phyloP scores from a whole-genome alignment of 2,888 invertebrate genomes.

The Bimastos eiseni region DNA sequence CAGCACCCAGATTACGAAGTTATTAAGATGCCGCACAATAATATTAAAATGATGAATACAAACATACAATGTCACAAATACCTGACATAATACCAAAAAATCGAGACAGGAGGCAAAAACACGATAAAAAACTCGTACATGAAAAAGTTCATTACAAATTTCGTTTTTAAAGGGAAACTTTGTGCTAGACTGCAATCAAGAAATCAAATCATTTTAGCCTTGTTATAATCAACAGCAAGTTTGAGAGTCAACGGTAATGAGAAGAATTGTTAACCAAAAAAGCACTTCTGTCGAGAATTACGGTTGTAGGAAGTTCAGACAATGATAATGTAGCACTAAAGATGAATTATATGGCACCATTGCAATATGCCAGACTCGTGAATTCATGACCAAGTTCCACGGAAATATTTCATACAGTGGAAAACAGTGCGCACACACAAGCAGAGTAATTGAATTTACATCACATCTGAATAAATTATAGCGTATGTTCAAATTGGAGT shows the following conservation, averaged over 20 bases:
- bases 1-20: too few species aligned
- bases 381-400: not conserved
- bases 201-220: not conserved
- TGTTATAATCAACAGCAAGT: not conserved
- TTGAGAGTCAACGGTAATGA: not conserved
- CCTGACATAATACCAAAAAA: not conserved
- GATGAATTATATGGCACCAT: not conserved
- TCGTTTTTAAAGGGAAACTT: not conserved
- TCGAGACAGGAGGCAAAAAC: not conserved
- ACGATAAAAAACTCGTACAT: not conserved
- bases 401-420: not conserved
- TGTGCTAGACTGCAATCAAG: not conserved
- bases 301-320: not conserved
- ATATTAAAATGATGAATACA: too few species aligned
- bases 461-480: too few species aligned
- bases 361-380: not conserved
- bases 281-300: not conserved
- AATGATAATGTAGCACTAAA: not conserved
- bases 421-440: not conserved
- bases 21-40: too few species aligned
- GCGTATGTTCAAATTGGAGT: too few species aligned
- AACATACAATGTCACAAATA: not conserved
- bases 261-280: not conserved
- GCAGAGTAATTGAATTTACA: not conserved
- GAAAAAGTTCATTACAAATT: not conserved